These are phyloP conservation scores for Betta splendens DNA, from an alignment of 2,797 vertebrate species.

Conservation along the genomic window DNA sequence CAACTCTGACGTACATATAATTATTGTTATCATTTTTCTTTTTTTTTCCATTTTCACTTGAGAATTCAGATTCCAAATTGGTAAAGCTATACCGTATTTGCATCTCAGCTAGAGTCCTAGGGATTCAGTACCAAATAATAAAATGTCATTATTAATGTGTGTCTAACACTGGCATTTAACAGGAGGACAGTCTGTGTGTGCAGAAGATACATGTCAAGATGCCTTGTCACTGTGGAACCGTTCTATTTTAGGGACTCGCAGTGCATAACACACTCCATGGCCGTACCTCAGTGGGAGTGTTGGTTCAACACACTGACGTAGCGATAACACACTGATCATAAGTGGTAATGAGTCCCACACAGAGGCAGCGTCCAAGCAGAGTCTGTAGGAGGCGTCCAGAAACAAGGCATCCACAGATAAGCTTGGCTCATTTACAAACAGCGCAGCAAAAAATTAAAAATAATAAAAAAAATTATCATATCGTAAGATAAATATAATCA, in stretches of 20 bases:
- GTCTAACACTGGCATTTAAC: slow-evolving; percentile 26
- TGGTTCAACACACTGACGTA: slow-evolving; percentile 13
- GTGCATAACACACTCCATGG: slow-evolving; percentile 18
- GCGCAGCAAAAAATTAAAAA: too few relatives aligned
- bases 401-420: background rate
- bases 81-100: slow-evolving; percentile 1
- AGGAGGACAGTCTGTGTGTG: background rate
- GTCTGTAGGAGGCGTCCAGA: slow-evolving; percentile 6
- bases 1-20: slow-evolving; percentile 20
- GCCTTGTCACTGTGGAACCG: background rate
- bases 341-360: slow-evolving; percentile 16
- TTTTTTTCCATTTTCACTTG: slow-evolving; percentile 25
- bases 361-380: slow-evolving; percentile 1
- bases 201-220: slow-evolving; percentile 14
- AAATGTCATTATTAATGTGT: slow-evolving; percentile 15
- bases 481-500: too few relatives aligned
- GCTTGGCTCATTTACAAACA: background rate
- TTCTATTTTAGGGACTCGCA: slow-evolving; percentile 5
- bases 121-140: slow-evolving; percentile 12
- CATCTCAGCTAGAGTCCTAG: slow-evolving; percentile 9
- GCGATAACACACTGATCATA: slow-evolving; percentile 3
- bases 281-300: slow-evolving; percentile 18
- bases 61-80: slow-evolving; percentile 36
- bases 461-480: too few relatives aligned
- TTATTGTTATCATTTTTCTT: slow-evolving; percentile 7